Evolutionary conservation across 2,113 vertebrate genomes (phyloP).

Genomic region (Raja brachyura): DNA sequence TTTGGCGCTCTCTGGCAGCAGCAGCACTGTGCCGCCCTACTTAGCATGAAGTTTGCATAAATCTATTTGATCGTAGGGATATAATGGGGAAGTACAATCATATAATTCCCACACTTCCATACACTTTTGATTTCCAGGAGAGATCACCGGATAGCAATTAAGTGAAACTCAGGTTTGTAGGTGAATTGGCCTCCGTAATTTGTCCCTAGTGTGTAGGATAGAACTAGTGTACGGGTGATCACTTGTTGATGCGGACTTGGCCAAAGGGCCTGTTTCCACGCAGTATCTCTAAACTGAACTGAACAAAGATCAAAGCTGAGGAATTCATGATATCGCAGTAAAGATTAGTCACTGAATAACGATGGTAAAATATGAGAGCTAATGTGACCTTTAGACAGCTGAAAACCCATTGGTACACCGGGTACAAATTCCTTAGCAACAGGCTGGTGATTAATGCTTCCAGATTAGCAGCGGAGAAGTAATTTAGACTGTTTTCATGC

Average conservation of each 20-base stretch:
- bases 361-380: neutral
- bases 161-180: neutral
- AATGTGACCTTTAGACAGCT: neutral
- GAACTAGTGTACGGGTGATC: no score
- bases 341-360: neutral
- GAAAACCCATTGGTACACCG: neutral
- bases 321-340: neutral
- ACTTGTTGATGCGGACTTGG: no score
- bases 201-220: no score
- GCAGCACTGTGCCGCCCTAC: no score
- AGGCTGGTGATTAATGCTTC: neutral
- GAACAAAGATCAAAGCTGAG: neutral
- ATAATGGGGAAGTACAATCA: neutral
- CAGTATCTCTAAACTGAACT: no score
- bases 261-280: no score
- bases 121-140: neutral
- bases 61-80: neutral
- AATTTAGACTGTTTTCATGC: slow-evolving; percentile 10
- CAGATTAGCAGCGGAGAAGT: neutral
- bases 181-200: no score
- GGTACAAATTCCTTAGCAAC: neutral
- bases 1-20: no score
- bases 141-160: neutral
- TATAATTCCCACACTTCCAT: neutral
- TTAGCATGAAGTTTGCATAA: no score